A percentile compares a stretch with the other conserved stretches of the same genome.
Conservation (phyloP, 2,113 vertebrate species). For the Eudorcas thomsonii region DNA sequence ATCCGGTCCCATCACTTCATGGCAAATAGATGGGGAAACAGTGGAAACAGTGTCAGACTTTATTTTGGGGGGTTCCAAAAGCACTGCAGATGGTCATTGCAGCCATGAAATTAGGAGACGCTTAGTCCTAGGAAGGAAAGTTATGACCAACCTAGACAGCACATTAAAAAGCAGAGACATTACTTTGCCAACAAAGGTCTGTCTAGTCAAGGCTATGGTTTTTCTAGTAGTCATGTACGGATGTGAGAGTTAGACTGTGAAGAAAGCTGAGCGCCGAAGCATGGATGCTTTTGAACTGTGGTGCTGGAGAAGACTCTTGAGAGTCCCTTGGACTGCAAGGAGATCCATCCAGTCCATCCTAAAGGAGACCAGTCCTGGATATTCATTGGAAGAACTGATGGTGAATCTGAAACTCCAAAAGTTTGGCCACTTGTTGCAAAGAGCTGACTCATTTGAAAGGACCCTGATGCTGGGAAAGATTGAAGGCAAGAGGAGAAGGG, state of each 20-base stretch:
- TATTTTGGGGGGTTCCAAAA: accelerated
- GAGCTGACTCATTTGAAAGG: not conserved
- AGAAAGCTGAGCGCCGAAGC: not conserved
- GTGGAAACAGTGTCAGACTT: not conserved
- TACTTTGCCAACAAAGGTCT: not conserved
- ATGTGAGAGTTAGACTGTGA: not conserved
- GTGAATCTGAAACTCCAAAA: not conserved
- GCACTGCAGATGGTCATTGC: not conserved
- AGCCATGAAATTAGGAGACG: not conserved
- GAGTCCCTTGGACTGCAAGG: not conserved
- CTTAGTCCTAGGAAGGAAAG: not conserved
- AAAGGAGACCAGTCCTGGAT: not conserved
- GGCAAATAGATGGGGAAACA: not conserved
- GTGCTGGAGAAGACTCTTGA: not conserved
- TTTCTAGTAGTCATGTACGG: not conserved
- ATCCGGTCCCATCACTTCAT: not conserved
- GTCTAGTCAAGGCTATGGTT: not conserved
- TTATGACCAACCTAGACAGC: not conserved
- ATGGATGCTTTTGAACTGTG: not conserved
- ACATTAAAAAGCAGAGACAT: not conserved
- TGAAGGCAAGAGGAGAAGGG: not conserved
- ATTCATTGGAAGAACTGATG: not conserved
- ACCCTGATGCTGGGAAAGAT: not conserved
- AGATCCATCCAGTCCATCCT: not conserved
- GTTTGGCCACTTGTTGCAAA: not conserved